phyloP scores from a whole-genome alignment of 2,888 invertebrate species.

The Ganaspis brasiliensis region DNA sequence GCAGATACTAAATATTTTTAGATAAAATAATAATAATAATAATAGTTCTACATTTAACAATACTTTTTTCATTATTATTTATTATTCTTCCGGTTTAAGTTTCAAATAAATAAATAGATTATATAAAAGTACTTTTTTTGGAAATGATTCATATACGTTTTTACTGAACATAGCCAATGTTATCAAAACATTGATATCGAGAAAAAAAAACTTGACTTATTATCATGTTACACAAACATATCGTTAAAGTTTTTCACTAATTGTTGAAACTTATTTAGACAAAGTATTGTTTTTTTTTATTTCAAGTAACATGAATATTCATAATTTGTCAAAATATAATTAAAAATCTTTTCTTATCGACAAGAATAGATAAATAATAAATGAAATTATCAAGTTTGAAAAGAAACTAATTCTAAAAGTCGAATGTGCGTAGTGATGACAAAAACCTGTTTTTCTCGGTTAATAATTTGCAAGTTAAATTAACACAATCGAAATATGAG shows the following conservation, averaged over 20 bases:
- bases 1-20: no score
- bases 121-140: background rate
- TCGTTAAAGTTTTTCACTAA: background rate
- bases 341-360: background rate
- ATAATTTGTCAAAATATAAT: no score
- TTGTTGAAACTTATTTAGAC: background rate
- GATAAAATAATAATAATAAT: no score
- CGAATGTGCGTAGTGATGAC: background rate
- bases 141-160: background rate
- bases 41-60: no score
- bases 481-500: background rate
- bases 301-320: no score
- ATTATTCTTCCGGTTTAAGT: no score
- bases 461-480: background rate
- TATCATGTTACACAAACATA: background rate
- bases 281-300: no score
- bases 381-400: background rate
- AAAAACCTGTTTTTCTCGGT: background rate
- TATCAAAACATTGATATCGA: background rate
- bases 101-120: no score
- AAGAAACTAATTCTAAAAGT: background rate
- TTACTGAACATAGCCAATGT: background rate
- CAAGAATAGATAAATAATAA: background rate
- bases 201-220: background rate
- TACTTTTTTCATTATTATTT: no score